Evolutionary conservation across 2,797 vertebrate species (phyloP), one percentile per base, ranked within the genome.

Genomic region (Myotis pilosus): DNA sequence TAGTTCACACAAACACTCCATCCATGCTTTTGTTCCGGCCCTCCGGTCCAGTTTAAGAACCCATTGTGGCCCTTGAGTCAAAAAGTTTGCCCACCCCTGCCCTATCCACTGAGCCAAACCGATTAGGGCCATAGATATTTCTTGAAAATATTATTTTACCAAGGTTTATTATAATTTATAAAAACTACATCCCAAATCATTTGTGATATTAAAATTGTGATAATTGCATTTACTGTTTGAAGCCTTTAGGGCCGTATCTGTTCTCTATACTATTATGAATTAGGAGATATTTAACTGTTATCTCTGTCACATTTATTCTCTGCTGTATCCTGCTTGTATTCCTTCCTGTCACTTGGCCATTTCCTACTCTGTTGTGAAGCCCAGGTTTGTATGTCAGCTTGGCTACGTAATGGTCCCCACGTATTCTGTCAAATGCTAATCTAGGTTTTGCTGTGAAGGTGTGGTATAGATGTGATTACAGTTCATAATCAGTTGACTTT

Each of bases 191-290:
- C 13, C 8, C 5, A 75, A 51, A 79, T 83, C 7, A 80, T 89
- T 94, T 79, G 2, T 79, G 19, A 9, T 87, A 66, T 66, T n/a
- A 82, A 82, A 91, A 51, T 66, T n/a, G n/a, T 49, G 13, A 49
- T n/a, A 3, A 96, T 68, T 82, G 2, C 3, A 30, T 81, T 78
- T 84, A 38, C 23, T 86, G 16, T 38, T 90, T 55, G 64, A 83
- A 78, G 57, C 3, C 12, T 44, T 1, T 6, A 51, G 8, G 17
- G n/a, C 28, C 68, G 25, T 51, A 16, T 75, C 20, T 69, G 1
- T 41, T 44, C 36, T 80, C 55, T 55, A n/a, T 23, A 55, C 30
- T 53, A 30, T n/a, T 78, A n/a, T 8, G 12, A 57, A 33, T 20
- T 22, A 33, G n/a, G n/a, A 66, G 25, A 12, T 55, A 11, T 11